phyloP scores from a whole-genome alignment of 2,888 invertebrate genomes.

The Tiliacea citrago region DNA sequence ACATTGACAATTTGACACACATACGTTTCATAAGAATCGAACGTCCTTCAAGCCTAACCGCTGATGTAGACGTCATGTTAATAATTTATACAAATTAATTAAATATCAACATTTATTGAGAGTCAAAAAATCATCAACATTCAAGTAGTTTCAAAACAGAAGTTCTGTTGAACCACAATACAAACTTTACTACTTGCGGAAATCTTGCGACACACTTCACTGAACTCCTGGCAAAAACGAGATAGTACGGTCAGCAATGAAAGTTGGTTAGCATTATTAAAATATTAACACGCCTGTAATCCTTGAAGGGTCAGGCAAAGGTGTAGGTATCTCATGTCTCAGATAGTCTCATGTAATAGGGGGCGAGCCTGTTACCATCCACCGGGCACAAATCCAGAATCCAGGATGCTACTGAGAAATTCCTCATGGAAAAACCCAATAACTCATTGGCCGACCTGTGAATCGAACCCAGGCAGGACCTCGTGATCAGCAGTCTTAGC shows the following conservation, averaged over 20 bases:
- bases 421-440: too few species aligned
- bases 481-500: too few species aligned
- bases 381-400: too few species aligned
- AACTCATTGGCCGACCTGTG: too few species aligned
- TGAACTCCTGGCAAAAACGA: slow-evolving; percentile 24
- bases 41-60: not conserved
- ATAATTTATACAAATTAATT: slow-evolving; percentile 11
- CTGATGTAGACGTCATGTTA: not conserved
- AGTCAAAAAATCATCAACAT: slow-evolving; percentile 1
- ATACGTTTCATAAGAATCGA: not conserved
- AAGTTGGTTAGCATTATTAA: not conserved
- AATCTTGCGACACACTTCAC: slow-evolving; percentile 17
- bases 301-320: too few species aligned
- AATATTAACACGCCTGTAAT: too few species aligned
- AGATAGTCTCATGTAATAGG: too few species aligned
- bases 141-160: slow-evolving; percentile 14
- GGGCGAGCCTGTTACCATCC: too few species aligned
- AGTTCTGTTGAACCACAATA: slow-evolving; percentile 1
- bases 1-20: not conserved
- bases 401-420: too few species aligned
- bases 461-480: too few species aligned
- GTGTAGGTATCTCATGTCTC: too few species aligned
- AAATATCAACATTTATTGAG: not conserved
- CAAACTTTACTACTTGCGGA: slow-evolving; percentile 34
- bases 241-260: not conserved